Evolutionary conservation across 1,140 invertebrate species (phyloP).

Genomic region (Aleiodes sp.): DNA sequence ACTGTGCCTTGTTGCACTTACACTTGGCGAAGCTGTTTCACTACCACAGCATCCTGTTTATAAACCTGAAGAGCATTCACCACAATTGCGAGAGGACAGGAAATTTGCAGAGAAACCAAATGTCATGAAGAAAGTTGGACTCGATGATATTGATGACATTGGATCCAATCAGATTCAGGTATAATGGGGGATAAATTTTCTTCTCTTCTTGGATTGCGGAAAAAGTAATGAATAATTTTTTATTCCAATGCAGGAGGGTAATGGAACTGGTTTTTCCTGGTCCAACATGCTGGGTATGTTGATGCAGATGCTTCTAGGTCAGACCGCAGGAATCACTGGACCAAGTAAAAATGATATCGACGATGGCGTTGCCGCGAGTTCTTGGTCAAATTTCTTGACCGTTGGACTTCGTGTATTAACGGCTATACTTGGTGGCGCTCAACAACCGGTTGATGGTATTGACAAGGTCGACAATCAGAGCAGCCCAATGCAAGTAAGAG

Average conservation of each 20-base stretch:
- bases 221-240: background rate
- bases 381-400: constrained; percentile 87
- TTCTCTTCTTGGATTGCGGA: constrained; percentile 43
- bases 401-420: constrained; percentile 83
- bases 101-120: constrained; percentile 90
- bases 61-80: constrained; percentile 61
- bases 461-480: constrained; percentile 86
- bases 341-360: constrained; percentile 85
- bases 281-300: constrained; percentile 84
- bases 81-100: constrained; percentile 67
- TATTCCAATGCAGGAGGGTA: constrained; percentile 64
- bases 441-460: constrained; percentile 79
- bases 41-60: constrained; percentile 57
- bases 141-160: constrained; percentile 83
- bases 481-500: constrained; percentile 83
- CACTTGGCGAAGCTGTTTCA: constrained; percentile 56
- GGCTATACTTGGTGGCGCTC: constrained; percentile 78
- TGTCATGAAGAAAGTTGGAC: constrained; percentile 83
- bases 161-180: constrained; percentile 81
- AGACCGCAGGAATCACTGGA: constrained; percentile 68
- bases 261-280: constrained; percentile 80
- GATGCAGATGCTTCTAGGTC: constrained; percentile 85
- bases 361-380: constrained; percentile 73
- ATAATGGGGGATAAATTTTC: background rate
- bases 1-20: constrained; percentile 56